Percentiles rank a stretch among this genome's conserved stretches.
Evolutionary conservation across 2,113 vertebrate species (phyloP).

Genomic region (Aplodontia rufa): DNA sequence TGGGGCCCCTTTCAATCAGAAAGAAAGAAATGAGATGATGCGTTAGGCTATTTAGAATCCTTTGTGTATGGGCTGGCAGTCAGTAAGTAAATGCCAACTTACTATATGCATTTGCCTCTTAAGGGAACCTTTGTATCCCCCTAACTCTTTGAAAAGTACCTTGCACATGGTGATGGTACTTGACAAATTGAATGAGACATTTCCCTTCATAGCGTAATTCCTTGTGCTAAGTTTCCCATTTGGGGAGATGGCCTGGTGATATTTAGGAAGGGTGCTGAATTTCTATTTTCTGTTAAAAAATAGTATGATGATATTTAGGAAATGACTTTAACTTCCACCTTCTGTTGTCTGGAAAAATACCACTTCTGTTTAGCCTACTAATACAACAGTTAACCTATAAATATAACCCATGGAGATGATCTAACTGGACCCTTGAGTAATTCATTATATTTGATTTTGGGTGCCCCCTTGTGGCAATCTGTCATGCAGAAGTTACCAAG

Average conservation of each 20-base stretch:
- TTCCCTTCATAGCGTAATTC: not conserved
- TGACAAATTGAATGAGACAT: not conserved
- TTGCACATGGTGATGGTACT: not conserved
- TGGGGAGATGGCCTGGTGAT: not conserved
- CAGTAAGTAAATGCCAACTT: not conserved
- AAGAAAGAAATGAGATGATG: not conserved
- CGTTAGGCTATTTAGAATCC: not conserved
- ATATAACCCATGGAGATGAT: not conserved
- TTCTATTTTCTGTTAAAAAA: not conserved
- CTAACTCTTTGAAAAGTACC: not conserved
- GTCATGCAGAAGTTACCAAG: not conserved
- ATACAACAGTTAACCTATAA: not conserved
- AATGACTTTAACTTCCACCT: not conserved
- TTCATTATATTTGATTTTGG: not conserved
- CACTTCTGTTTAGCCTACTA: not conserved
- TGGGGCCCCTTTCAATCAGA: not conserved
- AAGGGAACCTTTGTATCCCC: not conserved
- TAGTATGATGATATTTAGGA: not conserved
- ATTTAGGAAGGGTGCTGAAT: not conserved
- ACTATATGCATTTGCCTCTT: not conserved
- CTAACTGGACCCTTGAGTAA: not conserved
- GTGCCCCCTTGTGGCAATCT: conserved; percentile 67
- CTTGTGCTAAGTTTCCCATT: not conserved
- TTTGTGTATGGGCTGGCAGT: not conserved
- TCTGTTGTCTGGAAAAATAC: not conserved